These are phyloP conservation scores for Macrophya alboannulata DNA, from an alignment of 2,888 invertebrate genomes.

Conservation along the genomic window DNA sequence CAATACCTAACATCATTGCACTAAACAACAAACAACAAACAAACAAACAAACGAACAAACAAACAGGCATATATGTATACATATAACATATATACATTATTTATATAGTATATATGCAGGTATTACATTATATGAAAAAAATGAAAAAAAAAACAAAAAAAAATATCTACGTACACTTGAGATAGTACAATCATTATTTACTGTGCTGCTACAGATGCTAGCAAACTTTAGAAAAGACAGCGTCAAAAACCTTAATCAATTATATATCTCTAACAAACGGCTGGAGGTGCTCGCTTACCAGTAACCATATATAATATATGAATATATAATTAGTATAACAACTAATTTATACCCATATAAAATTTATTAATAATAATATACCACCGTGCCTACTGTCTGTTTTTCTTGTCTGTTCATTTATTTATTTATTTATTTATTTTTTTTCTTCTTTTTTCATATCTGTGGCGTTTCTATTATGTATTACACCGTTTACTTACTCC, in stretches of 20 bases:
- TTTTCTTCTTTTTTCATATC: not conserved
- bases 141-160: not conserved
- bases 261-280: constrained; percentile 24
- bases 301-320: constrained; percentile 1
- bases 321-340: constrained; percentile 9
- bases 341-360: not conserved
- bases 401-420: constrained; percentile 29
- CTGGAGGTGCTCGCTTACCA: constrained; percentile 49
- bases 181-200: constrained; percentile 29
- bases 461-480: not conserved
- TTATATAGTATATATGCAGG: not conserved
- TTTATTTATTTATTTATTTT: constrained; percentile 24
- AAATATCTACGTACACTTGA: constrained; percentile 9
- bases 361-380: too few relatives aligned
- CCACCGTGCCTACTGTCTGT: constrained; percentile 25
- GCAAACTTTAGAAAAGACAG: constrained; percentile 55
- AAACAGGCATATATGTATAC: not conserved
- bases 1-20: not conserved
- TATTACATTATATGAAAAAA: not conserved
- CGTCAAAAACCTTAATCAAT: constrained; percentile 49
- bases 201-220: constrained; percentile 47
- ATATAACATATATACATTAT: not conserved
- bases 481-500: not conserved
- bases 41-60: not conserved
- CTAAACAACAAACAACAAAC: not conserved